Base-by-base conservation (phyloP, 2,888 invertebrate species). In the Acheta domesticus region DNA sequence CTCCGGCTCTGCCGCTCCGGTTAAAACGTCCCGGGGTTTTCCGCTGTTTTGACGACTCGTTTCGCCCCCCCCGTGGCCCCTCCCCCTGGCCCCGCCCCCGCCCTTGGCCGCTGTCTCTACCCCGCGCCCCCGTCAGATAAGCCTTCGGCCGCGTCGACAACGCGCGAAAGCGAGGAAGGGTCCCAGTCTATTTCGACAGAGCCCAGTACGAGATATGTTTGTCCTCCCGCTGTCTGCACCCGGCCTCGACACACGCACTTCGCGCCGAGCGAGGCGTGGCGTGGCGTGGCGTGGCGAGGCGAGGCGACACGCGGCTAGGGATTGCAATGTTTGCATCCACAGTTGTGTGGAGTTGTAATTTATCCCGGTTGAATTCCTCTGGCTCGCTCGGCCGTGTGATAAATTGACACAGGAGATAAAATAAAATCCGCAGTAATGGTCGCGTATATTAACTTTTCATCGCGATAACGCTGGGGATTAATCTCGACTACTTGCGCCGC, bases 271-370 rank as follows among this genome's bases (percentile, higher is more conserved):
- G 62, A n/a, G n/a, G 62, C 14, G n/a, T 1, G 5, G 62, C 14
- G 62, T 1, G 16, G 62, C 16, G n/a, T n/a, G n/a, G n/a, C n/a
- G n/a, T n/a, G n/a, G 62, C 14, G n/a, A 0, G 5, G 62, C 14
- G 62, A 12, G 16, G 62, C 16, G n/a, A n/a, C 16, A 12, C 62
- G 62, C 14, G 62, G 14, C 62, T 62, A 8, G 62, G 62, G 62
- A 62, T 62, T 62, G 62, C 62, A 62, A 62, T 62, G n/a, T 62
- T 62, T 62, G 62, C 62, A 62, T 62, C 62, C n/a, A 62, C 62
- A 14, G 62, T n/a, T 12, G 62, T 5, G 62, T 12, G 14, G 62
- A 62, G 62, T n/a, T n/a, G 62, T 62, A 62, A 62, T 62, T 62
- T 62, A 62, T 62, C 62, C 62, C 62, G 62, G 14, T 62, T 62